A percentile compares a stretch with the other conserved stretches of the same genome.
Conservation (phyloP, 1,140 invertebrate species). For the Mercenaria mercenaria region DNA sequence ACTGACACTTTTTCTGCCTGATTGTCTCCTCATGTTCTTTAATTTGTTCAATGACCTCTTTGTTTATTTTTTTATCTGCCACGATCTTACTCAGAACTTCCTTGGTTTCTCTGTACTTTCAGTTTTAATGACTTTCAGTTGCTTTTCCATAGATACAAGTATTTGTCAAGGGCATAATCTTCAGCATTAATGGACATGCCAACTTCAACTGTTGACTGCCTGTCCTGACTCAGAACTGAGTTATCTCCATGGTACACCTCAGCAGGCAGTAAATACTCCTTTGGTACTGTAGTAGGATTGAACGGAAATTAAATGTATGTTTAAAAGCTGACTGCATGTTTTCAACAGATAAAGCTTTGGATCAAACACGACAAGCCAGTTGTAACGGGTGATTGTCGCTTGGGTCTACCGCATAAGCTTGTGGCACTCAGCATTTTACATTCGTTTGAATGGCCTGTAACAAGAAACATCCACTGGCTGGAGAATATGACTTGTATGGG, state of each 20-base stretch:
- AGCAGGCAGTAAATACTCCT: too few relatives aligned
- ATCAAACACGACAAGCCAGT: conserved; percentile 13
- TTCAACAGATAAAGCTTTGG: neutral
- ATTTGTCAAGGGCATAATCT: neutral
- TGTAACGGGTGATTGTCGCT: too few relatives aligned
- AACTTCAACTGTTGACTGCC: neutral
- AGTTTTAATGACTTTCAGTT: neutral
- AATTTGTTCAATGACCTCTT: too few relatives aligned
- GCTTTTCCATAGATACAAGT: neutral
- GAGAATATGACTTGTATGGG: conserved; percentile 11
- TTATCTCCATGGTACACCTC: too few relatives aligned
- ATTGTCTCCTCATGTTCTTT: neutral
- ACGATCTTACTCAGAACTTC: neutral
- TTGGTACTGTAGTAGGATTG: too few relatives aligned
- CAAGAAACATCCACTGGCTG: conserved; percentile 44
- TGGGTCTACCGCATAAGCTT: too few relatives aligned
- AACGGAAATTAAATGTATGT: conserved; percentile 38
- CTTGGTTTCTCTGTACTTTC: conserved; percentile 1
- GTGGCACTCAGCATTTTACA: conserved; percentile 17
- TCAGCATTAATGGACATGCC: neutral
- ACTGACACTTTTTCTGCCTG: neutral
- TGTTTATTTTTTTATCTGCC: neutral
- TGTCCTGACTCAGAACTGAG: too few relatives aligned
- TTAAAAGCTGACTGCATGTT: conserved; percentile 46
- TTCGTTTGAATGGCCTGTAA: conserved; percentile 20